Percentiles rank a stretch among this genome's conserved stretches.
phyloP scores from a whole-genome alignment of 1,140 invertebrate species.

The Drosophila funebris region DNA sequence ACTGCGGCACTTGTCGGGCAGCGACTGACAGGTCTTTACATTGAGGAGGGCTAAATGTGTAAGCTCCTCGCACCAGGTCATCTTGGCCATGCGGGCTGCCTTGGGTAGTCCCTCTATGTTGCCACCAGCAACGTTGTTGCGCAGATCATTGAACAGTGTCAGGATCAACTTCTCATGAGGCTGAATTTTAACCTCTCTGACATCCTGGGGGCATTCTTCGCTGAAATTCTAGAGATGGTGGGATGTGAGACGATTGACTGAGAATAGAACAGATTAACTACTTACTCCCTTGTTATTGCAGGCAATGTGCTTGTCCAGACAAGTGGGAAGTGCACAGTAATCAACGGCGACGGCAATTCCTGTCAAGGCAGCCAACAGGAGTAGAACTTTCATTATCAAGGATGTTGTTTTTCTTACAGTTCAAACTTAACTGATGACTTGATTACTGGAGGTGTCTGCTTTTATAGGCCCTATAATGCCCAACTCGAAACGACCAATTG shows the following conservation, averaged over 20 bases:
- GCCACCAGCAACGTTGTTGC: constrained; percentile 65
- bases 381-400: neutral
- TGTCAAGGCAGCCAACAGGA: constrained; percentile 2
- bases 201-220: constrained; percentile 56
- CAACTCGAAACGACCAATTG: neutral
- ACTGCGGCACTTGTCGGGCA: constrained; percentile 72
- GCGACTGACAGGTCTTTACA: constrained; percentile 55
- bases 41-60: constrained; percentile 51
- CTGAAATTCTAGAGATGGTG: constrained; percentile 46
- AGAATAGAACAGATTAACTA: neutral
- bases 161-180: constrained; percentile 58
- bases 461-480: constrained; percentile 9
- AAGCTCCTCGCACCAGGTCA: constrained; percentile 70
- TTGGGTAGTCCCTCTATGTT: constrained; percentile 48
- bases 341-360: constrained; percentile 19
- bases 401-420: neutral
- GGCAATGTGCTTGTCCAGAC: constrained; percentile 68
- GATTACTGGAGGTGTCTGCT: neutral
- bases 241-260: neutral
- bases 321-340: constrained; percentile 68
- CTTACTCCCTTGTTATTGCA: constrained; percentile 73
- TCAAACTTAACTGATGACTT: constrained; percentile 8
- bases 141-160: constrained; percentile 55
- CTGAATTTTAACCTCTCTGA: constrained; percentile 35
- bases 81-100: constrained; percentile 65